Conservation (phyloP, 1,140 invertebrate species). For the Andricus grossulariae region DNA sequence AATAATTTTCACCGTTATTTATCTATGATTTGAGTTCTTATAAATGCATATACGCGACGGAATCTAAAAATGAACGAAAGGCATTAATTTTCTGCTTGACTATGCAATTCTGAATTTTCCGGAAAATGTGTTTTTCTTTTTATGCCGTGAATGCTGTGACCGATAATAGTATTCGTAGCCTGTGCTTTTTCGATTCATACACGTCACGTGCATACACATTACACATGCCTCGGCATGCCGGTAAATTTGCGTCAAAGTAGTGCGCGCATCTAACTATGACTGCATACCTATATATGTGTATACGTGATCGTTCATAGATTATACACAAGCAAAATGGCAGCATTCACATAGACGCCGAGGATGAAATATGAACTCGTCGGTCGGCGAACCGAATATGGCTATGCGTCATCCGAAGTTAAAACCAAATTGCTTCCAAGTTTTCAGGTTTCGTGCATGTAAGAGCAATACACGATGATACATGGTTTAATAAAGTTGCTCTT, state of each 20-base stretch:
- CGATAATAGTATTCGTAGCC: constrained; percentile 16
- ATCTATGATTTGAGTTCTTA: too few relatives aligned
- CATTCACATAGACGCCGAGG: constrained; percentile 15
- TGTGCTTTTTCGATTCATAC: constrained; percentile 21
- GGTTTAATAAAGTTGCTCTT: background rate
- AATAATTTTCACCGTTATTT: too few relatives aligned
- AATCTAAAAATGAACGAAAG: too few relatives aligned
- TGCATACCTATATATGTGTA: background rate
- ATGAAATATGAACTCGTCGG: constrained; percentile 28
- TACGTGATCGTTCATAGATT: constrained; percentile 27
- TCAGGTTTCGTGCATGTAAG: background rate
- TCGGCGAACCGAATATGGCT: constrained; percentile 11
- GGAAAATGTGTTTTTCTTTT: constrained; percentile 8
- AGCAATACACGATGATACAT: background rate
- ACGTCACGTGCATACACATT: background rate
- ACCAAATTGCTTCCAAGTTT: constrained; percentile 30
- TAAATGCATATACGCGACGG: too few relatives aligned
- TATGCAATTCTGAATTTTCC: background rate
- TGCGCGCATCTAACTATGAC: constrained; percentile 10
- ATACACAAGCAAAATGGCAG: constrained; percentile 20
- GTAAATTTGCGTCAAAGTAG: constrained; percentile 19
- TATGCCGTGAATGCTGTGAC: background rate
- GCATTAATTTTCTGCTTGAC: too few relatives aligned
- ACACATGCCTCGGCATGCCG: background rate
- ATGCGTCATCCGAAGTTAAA: constrained; percentile 25